Evolutionary conservation across 2,888 invertebrate genomes (phyloP).

Genomic region (Blastobasis lacticolella): DNA sequence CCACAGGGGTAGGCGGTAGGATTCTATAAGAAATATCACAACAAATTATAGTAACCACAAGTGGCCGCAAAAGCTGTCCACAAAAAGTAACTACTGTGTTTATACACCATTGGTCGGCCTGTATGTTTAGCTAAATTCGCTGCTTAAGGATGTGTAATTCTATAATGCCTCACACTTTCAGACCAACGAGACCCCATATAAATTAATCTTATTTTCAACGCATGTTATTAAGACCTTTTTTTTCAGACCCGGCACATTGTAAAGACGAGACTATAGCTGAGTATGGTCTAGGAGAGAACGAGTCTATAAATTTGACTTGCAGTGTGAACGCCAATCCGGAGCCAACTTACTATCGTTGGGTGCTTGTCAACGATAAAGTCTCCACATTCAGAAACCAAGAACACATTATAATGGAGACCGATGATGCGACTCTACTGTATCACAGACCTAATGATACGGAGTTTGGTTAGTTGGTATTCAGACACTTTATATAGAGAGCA

Average conservation of each 20-base stretch:
- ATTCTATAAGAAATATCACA: too few relatives aligned
- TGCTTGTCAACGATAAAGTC: conserved; percentile 39
- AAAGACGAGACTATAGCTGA: conserved; percentile 37
- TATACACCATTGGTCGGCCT: too few relatives aligned
- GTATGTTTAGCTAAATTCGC: too few relatives aligned
- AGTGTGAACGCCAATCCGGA: conserved; percentile 45
- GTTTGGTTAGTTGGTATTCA: conserved; percentile 35
- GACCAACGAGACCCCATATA: too few relatives aligned
- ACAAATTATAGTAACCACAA: too few relatives aligned
- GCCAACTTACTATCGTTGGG: conserved; percentile 48
- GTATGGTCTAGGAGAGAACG: conserved; percentile 50
- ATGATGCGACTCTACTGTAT: conserved; percentile 35
- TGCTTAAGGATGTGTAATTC: too few relatives aligned
- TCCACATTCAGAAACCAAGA: conserved; percentile 29
- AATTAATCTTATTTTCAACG: too few relatives aligned
- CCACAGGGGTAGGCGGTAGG: too few relatives aligned
- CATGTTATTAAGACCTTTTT: neutral
- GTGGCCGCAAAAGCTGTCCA: too few relatives aligned
- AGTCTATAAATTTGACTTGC: conserved; percentile 53
- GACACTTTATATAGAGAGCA: neutral
- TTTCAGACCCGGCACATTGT: conserved; percentile 53
- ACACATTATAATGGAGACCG: conserved; percentile 33
- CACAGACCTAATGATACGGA: conserved; percentile 45
- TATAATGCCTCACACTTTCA: too few relatives aligned
- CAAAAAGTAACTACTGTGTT: too few relatives aligned